Evolutionary conservation across 2,888 invertebrate species (phyloP).

Genomic region (Rhingia rostrata): DNA sequence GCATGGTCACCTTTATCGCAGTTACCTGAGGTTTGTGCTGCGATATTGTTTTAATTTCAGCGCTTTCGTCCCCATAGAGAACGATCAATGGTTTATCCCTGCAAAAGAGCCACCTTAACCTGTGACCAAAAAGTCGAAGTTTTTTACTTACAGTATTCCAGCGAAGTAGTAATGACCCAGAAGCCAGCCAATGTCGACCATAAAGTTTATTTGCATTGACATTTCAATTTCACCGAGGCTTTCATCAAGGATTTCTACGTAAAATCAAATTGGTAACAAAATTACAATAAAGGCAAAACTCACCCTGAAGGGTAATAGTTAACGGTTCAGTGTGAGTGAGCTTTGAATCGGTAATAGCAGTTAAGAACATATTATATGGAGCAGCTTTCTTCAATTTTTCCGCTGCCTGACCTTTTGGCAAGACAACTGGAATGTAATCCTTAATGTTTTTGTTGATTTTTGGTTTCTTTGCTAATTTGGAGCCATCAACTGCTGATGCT

Average conservation of each 20-base stretch:
- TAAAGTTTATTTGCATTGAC: slow-evolving; percentile 95
- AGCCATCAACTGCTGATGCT: slow-evolving; percentile 70
- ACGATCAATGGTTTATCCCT: slow-evolving; percentile 87
- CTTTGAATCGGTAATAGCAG: slow-evolving; percentile 87
- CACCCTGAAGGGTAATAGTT: slow-evolving; percentile 88
- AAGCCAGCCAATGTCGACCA: slow-evolving; percentile 95
- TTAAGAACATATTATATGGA: slow-evolving; percentile 90
- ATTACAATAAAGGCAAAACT: neutral
- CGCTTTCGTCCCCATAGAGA: slow-evolving; percentile 90
- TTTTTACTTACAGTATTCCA: slow-evolving; percentile 86
- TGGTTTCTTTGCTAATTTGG: slow-evolving; percentile 80
- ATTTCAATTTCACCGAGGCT: slow-evolving; percentile 90
- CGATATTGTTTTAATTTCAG: slow-evolving; percentile 85
- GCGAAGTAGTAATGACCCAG: slow-evolving; percentile 92
- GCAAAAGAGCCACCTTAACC: neutral
- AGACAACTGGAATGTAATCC: slow-evolving; percentile 84
- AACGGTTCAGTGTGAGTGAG: slow-evolving; percentile 87
- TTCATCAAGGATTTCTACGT: slow-evolving; percentile 89
- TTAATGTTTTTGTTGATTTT: slow-evolving; percentile 80
- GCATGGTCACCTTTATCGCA: slow-evolving; percentile 88
- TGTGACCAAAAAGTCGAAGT: neutral
- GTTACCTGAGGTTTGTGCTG: slow-evolving; percentile 87
- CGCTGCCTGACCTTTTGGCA: slow-evolving; percentile 86
- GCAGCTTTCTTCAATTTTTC: slow-evolving; percentile 87
- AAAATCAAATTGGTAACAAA: slow-evolving; percentile 15